Evolutionary conservation across 92 coral and sea anemone genomes (phyloP), one percentile per base, ranked within the genome.

Genomic region (Heliopora coerulea): DNA sequence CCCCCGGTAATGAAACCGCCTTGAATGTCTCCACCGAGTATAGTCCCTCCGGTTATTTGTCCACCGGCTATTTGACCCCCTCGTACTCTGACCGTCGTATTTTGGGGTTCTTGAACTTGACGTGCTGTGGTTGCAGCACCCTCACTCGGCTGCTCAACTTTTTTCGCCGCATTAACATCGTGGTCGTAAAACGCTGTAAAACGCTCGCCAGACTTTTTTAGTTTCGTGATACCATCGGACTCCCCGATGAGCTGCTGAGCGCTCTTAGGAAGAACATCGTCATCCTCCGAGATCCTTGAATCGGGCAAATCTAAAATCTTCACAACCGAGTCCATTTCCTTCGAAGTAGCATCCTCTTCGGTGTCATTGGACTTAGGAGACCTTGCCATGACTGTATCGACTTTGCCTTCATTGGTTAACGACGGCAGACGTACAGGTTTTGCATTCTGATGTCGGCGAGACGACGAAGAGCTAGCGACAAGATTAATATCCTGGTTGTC

Each of bases 51-150:
- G 14, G 96, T 81, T 23, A 93, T 93, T 62, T 86, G 86, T 1
- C 98, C 98, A 14, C 98, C 98, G 10, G 87, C 83, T 37, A 93
- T 90, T 72, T 88, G 88, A 17, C 98, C 98, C 17, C 98, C 98
- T 67, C 34, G 8, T 35, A 67, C 74, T 11, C 37, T 67, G 40
- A 67, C 74, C 23, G 41, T 18, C 1, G 59, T 13, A 5, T 11
- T 15, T 11, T 29, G 8, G 18, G 0, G 12, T n/a, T 17, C 70
- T 1, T 31, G 1, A 9, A 34, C 34, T 26, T n/a, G 5, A 7
- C 25, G 18, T 9, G 17, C 57, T n/a, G n/a, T n/a, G n/a, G n/a
- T n/a, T 1, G 39, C 73, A 42, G 54, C 39, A 13, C 33, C 29
- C 27, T 67, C 15, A 46, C 52, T 46, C 12, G 52, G 17, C n/a